phyloP scores from a whole-genome alignment of 1,140 invertebrate genomes.

The Palaemon carinicauda region DNA sequence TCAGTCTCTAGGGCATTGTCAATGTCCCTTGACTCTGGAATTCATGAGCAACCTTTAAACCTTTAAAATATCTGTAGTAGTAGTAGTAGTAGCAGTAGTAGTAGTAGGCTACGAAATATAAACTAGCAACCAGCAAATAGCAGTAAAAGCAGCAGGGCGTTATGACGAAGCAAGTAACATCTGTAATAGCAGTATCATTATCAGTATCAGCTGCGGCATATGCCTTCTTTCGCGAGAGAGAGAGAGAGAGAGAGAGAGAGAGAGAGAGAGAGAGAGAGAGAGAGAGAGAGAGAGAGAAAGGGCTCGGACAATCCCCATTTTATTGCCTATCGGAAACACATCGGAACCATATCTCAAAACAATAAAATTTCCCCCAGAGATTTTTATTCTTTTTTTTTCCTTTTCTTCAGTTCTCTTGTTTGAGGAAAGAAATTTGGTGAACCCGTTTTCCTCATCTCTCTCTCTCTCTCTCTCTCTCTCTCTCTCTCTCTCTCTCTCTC shows the following conservation, averaged over 20 bases:
- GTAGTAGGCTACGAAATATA: too few relatives aligned
- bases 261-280: neutral
- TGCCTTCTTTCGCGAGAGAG: too few relatives aligned
- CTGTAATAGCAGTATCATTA: too few relatives aligned
- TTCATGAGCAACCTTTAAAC: too few relatives aligned
- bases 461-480: neutral
- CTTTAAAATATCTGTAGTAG: too few relatives aligned
- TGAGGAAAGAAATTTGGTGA: neutral
- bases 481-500: neutral
- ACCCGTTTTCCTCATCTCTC: neutral
- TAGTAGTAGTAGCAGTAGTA: too few relatives aligned
- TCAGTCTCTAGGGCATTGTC: too few relatives aligned
- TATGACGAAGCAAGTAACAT: too few relatives aligned
- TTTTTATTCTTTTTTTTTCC: neutral
- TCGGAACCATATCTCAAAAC: conserved; percentile 53
- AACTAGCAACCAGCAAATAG: too few relatives aligned
- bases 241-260: neutral
- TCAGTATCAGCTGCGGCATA: too few relatives aligned
- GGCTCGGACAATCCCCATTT: conserved; percentile 43
- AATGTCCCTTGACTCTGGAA: too few relatives aligned
- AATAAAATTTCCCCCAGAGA: conserved; percentile 35
- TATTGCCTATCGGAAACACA: conserved; percentile 53
- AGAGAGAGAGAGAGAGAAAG: neutral
- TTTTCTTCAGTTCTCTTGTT: neutral
- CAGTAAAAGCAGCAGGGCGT: too few relatives aligned